Percentiles rank a stretch among this genome's conserved stretches.
Evolutionary conservation across 2,888 invertebrate species (phyloP).

Genomic region (Abrostola triplasia): DNA sequence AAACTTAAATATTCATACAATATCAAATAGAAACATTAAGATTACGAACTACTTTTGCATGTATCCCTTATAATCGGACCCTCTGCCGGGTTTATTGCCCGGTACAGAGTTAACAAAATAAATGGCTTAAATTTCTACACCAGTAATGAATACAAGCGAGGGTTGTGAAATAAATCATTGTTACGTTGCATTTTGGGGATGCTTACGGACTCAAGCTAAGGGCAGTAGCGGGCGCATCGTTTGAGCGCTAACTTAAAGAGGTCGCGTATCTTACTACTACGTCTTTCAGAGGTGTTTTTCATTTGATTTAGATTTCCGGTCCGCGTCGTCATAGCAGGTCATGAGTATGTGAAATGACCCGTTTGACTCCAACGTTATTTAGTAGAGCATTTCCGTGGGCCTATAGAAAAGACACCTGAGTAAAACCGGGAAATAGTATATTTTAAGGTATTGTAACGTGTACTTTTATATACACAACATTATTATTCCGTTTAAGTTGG

Average conservation of each 20-base stretch:
- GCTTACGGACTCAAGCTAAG: slow-evolving; percentile 41
- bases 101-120: slow-evolving; percentile 87
- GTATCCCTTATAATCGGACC: slow-evolving; percentile 73
- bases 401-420: too few species aligned
- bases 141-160: slow-evolving; percentile 87
- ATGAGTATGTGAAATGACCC: too few species aligned
- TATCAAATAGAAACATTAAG: slow-evolving; percentile 67
- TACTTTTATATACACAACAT: too few species aligned
- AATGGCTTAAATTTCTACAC: slow-evolving; percentile 89
- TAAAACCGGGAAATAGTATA: too few species aligned
- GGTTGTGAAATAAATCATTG: slow-evolving; percentile 85
- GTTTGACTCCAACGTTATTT: too few species aligned
- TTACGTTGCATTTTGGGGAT: slow-evolving; percentile 83
- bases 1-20: slow-evolving; percentile 31
- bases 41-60: slow-evolving; percentile 73
- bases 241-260: neutral
- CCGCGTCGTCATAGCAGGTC: too few species aligned
- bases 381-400: too few species aligned
- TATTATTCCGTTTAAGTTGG: too few species aligned
- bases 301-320: neutral
- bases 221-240: slow-evolving; percentile 22
- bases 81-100: slow-evolving; percentile 80
- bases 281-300: neutral
- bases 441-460: too few species aligned
- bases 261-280: neutral